Base-by-base conservation (phyloP, 2,113 vertebrate genomes). In the Periophthalmus modestus region DNA sequence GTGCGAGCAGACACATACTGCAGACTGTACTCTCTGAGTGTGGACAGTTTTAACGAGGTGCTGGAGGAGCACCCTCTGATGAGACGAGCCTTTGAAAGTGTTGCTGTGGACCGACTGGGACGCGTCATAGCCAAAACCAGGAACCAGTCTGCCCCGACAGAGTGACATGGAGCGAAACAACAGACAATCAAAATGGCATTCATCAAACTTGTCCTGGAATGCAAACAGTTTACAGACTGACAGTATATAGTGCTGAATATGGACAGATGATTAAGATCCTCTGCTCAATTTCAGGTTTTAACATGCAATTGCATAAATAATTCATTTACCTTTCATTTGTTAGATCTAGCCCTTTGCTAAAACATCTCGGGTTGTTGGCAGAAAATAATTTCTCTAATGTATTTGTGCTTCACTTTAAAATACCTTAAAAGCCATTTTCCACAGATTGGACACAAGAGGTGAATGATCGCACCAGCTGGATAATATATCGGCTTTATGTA, bases 21-120 rank as follows among this genome's bases (percentile, higher is more conserved):
- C 57, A 91, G 94, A 39, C 93, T 94, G 47, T 94, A 94, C 79
- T 94, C 94, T 2, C 83, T 94, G 73, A 94, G 93, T 0, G 93
- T 93, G 76, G 89, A 93, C 78, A 92, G 89, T 81, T 94, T 94
- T 81, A 93, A 92, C 3, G 93, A 93, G 59, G 94, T 94, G 67
- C 87, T 94, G 76, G 94, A 94, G 77, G 94, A 94, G 80, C 92
- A 94, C 34, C 94, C 94, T 19, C 81, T 94, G 68, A 94, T 94
- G 91, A 94, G 94, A 71, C 81, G 86, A 67, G 93, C 92, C 0
- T 94, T 94, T 54, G 94, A 94, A 85, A 91, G 86, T 3, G 92
- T 88, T 65, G 94, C 94, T 0, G 86, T 93, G 72, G 88, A 93
- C 76, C 85, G 92, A 23, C 81, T 94, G 71, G 91, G 87, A 24